Base-by-base conservation (phyloP, 2,113 vertebrate genomes). In the Toxotes jaculatrix region DNA sequence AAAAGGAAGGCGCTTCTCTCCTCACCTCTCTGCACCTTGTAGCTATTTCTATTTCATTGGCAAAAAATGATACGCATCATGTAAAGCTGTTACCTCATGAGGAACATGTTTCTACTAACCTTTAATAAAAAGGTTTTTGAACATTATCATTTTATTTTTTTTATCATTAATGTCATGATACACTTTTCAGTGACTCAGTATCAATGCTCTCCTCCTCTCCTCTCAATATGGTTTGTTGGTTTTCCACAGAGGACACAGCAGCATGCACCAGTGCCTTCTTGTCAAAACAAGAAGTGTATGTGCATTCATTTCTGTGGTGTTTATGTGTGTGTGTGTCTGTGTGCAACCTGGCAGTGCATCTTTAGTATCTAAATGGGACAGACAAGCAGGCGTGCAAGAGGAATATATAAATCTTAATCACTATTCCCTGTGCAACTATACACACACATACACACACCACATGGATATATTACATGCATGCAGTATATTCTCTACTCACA, bases 401-500 rank as follows among this genome's bases (percentile, higher is more conserved):
- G 10, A 72, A 70, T 66, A 40, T 60, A 60, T 14, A 76, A 66
- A 74, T 80, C 42, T 4, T 57, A 59, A 83, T 80, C 38, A 64
- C 4, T 63, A 55, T 45, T 80, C 69, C 49, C 82, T 65, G 60
- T 27, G 27, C 27, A 27, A 6, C 7, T 1, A 40, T 9, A 40
- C 38, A 40, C 38, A 40, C 73, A 61, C 65, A 65, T 45, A 74
- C 36, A 36, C 38, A 40, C 38, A 40, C 38, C 36, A 36, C 36
- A 64, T 61, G 23, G 49, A 82, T 65, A 75, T 51, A 49, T 60
- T 62, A 6, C 60, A 34, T 17, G 16, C 64, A 62, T 64, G n/a
- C 19, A 51, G 61, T 66, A 40, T 32, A 59, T 74, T 42, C 32
- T 57, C 59, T 32, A 56, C 43, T 82, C 32, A 27, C 0, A 2